phyloP scores from a whole-genome alignment of 37 sponge, comb jelly and placozoan genomes.

The Diacarnus erythraeanus region DNA sequence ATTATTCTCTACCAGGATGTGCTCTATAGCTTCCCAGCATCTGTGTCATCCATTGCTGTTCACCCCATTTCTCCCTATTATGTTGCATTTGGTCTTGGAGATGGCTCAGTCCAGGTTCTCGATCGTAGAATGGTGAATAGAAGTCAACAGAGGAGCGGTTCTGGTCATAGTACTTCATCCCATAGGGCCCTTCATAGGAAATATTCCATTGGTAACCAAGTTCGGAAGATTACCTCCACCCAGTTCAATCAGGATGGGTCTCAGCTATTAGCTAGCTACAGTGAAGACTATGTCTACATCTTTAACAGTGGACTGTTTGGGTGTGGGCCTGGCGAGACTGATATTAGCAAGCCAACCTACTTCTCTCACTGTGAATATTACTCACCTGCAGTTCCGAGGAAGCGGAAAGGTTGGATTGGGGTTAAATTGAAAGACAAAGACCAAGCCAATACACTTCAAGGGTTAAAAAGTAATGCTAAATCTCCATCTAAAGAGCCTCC shows the following conservation, averaged over 20 bases:
- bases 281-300: constrained; percentile 80
- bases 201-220: constrained; percentile 8
- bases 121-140: constrained; percentile 63
- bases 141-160: not conserved
- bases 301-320: constrained; percentile 59
- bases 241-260: constrained; percentile 66
- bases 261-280: constrained; percentile 79
- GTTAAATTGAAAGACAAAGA: not conserved
- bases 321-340: not conserved
- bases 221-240: constrained; percentile 63
- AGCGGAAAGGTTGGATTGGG: not conserved
- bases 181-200: constrained; percentile 17
- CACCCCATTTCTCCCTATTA: constrained; percentile 74
- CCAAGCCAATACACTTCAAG: too few species aligned
- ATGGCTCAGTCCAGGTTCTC: constrained; percentile 63
- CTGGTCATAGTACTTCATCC: not conserved
- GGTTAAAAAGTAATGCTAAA: not conserved
- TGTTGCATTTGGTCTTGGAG: constrained; percentile 61
- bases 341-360: not conserved
- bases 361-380: constrained; percentile 1
- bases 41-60: constrained; percentile 66
- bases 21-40: constrained; percentile 41
- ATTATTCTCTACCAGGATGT: constrained; percentile 42
- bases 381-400: constrained; percentile 13
- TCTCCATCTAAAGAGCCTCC: not conserved